phyloP scores from a whole-genome alignment of 2,888 invertebrate species.

The Parascotia fuliginaria region DNA sequence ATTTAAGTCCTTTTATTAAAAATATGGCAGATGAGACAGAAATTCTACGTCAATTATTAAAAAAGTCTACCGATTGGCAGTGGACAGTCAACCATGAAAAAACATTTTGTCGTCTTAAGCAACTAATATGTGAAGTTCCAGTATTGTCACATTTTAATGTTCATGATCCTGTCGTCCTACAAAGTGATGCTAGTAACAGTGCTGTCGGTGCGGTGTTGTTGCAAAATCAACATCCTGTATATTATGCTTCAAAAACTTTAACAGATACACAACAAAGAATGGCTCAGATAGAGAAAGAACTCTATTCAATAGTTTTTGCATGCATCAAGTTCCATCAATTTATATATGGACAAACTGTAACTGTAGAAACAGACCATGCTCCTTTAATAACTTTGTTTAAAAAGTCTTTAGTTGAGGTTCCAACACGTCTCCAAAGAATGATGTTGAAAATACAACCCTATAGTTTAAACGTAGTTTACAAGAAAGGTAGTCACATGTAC shows the following conservation, averaged over 20 bases:
- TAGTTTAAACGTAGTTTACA: constrained; percentile 26
- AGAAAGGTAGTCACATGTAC: constrained; percentile 25
- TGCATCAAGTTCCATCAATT: constrained; percentile 26
- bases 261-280: constrained; percentile 13
- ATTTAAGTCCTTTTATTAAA: constrained; percentile 20
- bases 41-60: constrained; percentile 10
- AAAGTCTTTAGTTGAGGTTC: constrained; percentile 28
- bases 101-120: not conserved
- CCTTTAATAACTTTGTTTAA: constrained; percentile 30
- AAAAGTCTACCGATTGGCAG: constrained; percentile 17
- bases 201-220: constrained; percentile 10
- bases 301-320: constrained; percentile 32
- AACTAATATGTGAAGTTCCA: not conserved
- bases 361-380: constrained; percentile 30
- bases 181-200: constrained; percentile 14
- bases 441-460: constrained; percentile 30
- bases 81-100: constrained; percentile 8
- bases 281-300: constrained; percentile 34
- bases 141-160: constrained; percentile 2
- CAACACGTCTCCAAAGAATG: constrained; percentile 28
- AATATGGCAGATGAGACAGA: constrained; percentile 1
- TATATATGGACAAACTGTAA: constrained; percentile 25
- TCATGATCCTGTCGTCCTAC: constrained; percentile 8
- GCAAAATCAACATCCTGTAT: constrained; percentile 20
- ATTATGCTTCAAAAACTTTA: constrained; percentile 24